Percentiles rank a stretch among this genome's conserved stretches.
phyloP scores from a whole-genome alignment of 92 coral and sea anemone species.

The Parazoanthus darwini region DNA sequence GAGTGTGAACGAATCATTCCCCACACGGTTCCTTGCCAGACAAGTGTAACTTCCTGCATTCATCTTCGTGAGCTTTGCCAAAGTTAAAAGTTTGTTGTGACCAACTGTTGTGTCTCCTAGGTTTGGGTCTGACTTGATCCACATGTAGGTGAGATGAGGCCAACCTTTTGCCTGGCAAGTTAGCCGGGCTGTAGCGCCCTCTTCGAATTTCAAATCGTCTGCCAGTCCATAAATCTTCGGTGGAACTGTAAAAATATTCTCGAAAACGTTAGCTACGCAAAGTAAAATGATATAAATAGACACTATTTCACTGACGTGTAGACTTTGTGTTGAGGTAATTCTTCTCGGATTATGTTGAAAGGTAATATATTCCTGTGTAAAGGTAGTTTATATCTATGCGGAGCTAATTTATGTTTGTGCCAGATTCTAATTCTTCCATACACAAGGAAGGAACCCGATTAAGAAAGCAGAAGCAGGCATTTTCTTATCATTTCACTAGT shows the following conservation, averaged over 20 bases:
- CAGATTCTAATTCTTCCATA: too few relatives aligned
- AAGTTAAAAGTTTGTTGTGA: background rate
- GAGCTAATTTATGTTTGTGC: too few relatives aligned
- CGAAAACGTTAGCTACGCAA: too few relatives aligned
- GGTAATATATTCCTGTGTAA: too few relatives aligned
- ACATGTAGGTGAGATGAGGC: background rate
- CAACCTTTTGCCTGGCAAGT: constrained; percentile 1
- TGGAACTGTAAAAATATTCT: background rate
- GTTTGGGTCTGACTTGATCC: background rate
- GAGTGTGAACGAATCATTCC: constrained; percentile 8
- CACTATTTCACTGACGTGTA: too few relatives aligned
- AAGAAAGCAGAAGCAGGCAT: too few relatives aligned
- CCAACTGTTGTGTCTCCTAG: background rate
- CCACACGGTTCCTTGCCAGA: background rate
- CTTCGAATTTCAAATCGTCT: background rate
- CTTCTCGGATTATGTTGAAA: too few relatives aligned
- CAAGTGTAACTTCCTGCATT: background rate
- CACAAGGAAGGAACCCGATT: too few relatives aligned
- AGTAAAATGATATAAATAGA: too few relatives aligned
- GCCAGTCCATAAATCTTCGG: background rate
- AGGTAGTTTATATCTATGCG: too few relatives aligned
- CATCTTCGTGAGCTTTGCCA: background rate
- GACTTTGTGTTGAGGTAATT: too few relatives aligned
- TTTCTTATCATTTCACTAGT: too few relatives aligned
- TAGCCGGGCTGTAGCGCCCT: background rate